phyloP scores from a whole-genome alignment of 2,113 vertebrate species.

The Semnornis frantzii region DNA sequence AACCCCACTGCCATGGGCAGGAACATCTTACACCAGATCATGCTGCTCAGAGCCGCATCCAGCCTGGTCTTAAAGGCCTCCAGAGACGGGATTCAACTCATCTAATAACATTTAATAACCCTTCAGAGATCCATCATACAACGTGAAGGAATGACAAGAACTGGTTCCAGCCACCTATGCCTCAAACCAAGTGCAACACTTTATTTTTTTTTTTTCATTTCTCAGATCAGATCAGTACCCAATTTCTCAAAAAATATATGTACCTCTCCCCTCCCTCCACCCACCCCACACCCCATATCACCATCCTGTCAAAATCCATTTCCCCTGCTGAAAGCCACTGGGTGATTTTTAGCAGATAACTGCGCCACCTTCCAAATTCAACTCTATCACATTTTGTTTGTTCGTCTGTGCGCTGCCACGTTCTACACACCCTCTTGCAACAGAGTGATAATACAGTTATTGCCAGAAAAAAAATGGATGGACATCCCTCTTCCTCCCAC shows the following conservation, averaged over 20 bases:
- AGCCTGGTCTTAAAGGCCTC: too few species aligned
- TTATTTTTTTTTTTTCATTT: neutral
- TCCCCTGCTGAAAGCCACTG: conserved; percentile 13
- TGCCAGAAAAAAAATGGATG: conserved; percentile 45
- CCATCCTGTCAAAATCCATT: conserved; percentile 11
- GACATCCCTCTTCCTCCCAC: conserved; percentile 35
- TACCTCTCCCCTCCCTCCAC: neutral
- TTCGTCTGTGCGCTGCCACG: neutral
- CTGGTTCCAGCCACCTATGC: neutral
- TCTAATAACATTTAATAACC: neutral
- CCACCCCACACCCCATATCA: neutral
- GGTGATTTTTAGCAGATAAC: conserved; percentile 47
- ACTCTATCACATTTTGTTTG: conserved; percentile 24
- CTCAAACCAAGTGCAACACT: neutral
- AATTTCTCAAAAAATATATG: neutral
- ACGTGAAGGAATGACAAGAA: neutral
- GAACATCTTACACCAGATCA: too few species aligned
- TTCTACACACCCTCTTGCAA: conserved; percentile 1
- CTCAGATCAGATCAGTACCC: neutral
- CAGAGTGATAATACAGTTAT: conserved; percentile 53
- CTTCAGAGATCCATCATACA: conserved; percentile 6
- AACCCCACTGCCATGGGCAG: too few species aligned
- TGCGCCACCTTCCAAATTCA: conserved; percentile 15
- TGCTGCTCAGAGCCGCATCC: too few species aligned
- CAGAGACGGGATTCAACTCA: neutral